phyloP scores from a whole-genome alignment of 2,113 vertebrate genomes.

The Nicator chloris region DNA sequence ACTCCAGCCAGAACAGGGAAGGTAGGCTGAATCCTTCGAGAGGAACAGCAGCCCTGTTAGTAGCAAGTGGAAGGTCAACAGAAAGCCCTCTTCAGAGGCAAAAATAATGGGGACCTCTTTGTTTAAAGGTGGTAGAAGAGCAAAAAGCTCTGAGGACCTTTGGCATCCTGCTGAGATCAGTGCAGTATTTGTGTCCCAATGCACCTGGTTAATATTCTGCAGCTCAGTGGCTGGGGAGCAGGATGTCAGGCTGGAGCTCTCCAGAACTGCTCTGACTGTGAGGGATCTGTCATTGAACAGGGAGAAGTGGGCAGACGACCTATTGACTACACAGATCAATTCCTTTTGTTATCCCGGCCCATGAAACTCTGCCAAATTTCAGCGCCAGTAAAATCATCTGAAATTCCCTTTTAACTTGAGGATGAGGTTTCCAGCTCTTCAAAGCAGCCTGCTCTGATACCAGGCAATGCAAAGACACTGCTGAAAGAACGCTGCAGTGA shows the following conservation, averaged over 20 bases:
- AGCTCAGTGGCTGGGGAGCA: background rate
- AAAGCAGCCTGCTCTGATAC: background rate
- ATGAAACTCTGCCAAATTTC: conserved; percentile 36
- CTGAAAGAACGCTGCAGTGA: conserved; percentile 12
- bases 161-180: background rate
- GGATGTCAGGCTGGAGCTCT: background rate
- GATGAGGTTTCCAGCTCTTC: conserved; percentile 34
- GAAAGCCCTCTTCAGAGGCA: background rate
- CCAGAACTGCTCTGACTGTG: background rate
- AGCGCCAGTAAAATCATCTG: background rate
- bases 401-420: conserved; percentile 19
- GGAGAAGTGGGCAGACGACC: background rate
- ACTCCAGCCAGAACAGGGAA: background rate
- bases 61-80: background rate
- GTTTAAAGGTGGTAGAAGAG: background rate
- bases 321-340: conserved; percentile 35
- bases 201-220: background rate
- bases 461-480: conserved; percentile 28
- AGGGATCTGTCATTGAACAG: background rate
- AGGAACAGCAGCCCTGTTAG: background rate
- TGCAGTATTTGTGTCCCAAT: background rate
- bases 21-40: background rate
- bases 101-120: background rate
- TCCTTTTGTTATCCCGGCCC: conserved; percentile 21
- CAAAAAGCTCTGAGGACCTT: background rate